phyloP scores from a whole-genome alignment of 2,888 invertebrate species.

The Epinotia nisella region DNA sequence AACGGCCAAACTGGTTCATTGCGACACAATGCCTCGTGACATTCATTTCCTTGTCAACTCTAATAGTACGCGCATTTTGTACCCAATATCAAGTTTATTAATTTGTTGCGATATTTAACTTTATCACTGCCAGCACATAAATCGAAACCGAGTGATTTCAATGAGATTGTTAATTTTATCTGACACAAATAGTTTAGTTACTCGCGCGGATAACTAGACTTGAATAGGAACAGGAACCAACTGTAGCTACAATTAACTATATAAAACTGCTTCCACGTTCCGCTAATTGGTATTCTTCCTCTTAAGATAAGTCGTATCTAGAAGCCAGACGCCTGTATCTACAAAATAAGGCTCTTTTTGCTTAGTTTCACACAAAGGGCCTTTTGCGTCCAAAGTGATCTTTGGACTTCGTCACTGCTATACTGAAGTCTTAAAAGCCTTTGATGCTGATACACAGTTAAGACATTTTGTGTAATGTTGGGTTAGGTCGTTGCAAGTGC shows the following conservation, averaged over 20 bases:
- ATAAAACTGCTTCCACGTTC: conserved; percentile 37
- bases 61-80: conserved; percentile 53
- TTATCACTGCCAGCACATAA: conserved; percentile 31
- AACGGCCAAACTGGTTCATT: conserved; percentile 55
- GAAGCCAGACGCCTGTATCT: neutral
- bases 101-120: conserved; percentile 50
- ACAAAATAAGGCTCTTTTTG: neutral
- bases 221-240: conserved; percentile 24
- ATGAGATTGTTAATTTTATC: conserved; percentile 29
- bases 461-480: neutral
- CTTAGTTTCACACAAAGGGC: neutral
- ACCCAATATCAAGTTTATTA: conserved; percentile 49
- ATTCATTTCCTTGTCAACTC: conserved; percentile 59
- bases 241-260: conserved; percentile 5
- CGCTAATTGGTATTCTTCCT: conserved; percentile 47
- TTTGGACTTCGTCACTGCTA: neutral
- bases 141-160: conserved; percentile 23
- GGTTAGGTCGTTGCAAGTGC: conserved; percentile 38
- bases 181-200: conserved; percentile 1
- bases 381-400: neutral
- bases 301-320: conserved; percentile 59
- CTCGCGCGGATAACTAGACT: conserved; percentile 6
- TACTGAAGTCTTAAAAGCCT: neutral
- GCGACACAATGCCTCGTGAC: conserved; percentile 61
- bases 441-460: neutral